These are phyloP conservation scores for Sesamia nonagrioides DNA, from an alignment of 1,140 invertebrate species.

Conservation along the genomic window DNA sequence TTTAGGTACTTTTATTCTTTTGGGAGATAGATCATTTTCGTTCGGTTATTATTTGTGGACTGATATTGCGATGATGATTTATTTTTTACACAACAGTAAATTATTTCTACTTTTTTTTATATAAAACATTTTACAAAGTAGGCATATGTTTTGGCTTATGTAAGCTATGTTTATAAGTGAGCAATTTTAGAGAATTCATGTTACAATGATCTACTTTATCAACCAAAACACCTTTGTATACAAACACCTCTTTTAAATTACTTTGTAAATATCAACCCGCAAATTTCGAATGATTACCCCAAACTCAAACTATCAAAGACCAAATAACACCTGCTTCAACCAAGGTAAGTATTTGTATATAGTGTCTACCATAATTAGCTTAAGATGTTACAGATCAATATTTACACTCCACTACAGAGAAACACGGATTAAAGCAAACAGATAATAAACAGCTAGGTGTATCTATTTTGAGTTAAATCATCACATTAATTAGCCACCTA, in stretches of 20 bases:
- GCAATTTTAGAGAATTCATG: not conserved
- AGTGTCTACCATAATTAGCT: constrained; percentile 21
- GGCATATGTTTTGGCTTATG: not conserved
- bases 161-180: not conserved
- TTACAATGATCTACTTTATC: not conserved
- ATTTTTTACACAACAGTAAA: not conserved
- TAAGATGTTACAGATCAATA: constrained; percentile 44
- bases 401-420: constrained; percentile 39
- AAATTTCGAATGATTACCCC: constrained; percentile 27
- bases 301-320: constrained; percentile 11
- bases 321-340: constrained; percentile 32
- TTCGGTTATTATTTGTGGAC: constrained; percentile 4
- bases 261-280: too few relatives aligned
- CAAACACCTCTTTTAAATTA: not conserved
- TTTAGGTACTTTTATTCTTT: constrained; percentile 20
- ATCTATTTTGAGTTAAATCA: constrained; percentile 81
- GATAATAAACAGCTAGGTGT: constrained; percentile 77
- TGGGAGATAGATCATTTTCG: constrained; percentile 13
- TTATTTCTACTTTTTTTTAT: not conserved
- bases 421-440: constrained; percentile 62
- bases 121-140: not conserved
- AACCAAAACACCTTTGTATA: not conserved
- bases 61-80: not conserved
- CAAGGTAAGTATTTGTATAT: not conserved
- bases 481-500: constrained; percentile 84